phyloP scores from a whole-genome alignment of 2,113 vertebrate species.

The Thryonomys swinderianus region DNA sequence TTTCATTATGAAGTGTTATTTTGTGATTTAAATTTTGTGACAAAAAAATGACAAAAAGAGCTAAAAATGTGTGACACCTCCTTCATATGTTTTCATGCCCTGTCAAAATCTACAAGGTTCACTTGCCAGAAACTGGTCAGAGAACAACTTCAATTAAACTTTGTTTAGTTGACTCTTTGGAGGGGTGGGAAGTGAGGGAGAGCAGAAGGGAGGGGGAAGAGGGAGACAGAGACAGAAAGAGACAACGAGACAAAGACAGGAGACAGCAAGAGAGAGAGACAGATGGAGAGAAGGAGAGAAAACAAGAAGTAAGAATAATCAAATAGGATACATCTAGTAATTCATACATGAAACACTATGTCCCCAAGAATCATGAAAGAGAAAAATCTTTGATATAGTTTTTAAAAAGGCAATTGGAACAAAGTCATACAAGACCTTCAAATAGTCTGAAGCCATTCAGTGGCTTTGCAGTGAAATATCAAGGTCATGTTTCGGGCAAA shows the following conservation, averaged over 20 bases:
- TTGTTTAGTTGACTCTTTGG: not conserved
- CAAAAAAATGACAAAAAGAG: conserved; percentile 56
- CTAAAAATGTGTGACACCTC: conserved; percentile 20
- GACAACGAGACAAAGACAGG: not conserved
- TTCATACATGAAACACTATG: not conserved
- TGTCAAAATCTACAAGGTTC: conserved; percentile 40
- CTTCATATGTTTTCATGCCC: conserved; percentile 27
- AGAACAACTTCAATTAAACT: not conserved
- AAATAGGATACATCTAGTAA: not conserved
- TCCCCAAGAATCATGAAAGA: not conserved
- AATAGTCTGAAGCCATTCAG: not conserved
- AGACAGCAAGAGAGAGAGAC: not conserved
- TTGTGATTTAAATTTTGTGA: conserved; percentile 60
- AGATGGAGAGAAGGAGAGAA: accelerated
- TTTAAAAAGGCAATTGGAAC: not conserved
- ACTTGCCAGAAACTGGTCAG: not conserved
- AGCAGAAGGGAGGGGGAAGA: not conserved
- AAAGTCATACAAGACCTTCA: not conserved
- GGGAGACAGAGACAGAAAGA: not conserved
- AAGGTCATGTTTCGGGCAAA: not conserved
- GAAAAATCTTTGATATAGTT: not conserved
- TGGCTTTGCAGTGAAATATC: not conserved
- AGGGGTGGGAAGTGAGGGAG: not conserved
- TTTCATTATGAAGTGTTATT: conserved; percentile 63
- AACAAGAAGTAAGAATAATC: not conserved